Conservation (phyloP, 2,888 invertebrate genomes). For the Terebella lapidaria region DNA sequence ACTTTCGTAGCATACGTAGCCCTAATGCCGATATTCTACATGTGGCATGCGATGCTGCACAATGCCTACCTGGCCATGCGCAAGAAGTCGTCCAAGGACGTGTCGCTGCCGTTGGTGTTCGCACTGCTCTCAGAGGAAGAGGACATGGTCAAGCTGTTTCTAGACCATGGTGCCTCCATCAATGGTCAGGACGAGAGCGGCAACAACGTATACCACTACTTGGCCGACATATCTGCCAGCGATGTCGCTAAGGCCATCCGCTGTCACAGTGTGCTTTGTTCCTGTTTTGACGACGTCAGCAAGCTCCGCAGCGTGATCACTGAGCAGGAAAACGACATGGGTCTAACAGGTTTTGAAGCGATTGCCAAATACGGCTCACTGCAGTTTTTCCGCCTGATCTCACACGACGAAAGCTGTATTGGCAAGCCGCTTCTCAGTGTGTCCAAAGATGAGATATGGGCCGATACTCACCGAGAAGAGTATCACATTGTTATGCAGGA, state of each 20-base stretch:
- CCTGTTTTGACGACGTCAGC: not conserved
- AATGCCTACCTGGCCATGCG: not conserved
- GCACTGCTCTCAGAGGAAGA: not conserved
- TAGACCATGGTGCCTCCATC: not conserved
- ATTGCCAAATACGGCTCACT: not conserved
- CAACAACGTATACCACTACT: not conserved
- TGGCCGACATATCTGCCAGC: not conserved
- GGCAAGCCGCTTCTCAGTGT: not conserved
- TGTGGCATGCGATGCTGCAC: not conserved
- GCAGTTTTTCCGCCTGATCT: not conserved
- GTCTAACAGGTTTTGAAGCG: not conserved
- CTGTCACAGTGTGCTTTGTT: not conserved
- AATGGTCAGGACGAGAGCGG: not conserved
- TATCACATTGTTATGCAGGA: not conserved
- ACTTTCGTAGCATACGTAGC: not conserved
- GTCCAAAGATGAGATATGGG: not conserved
- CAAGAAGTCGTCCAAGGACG: not conserved
- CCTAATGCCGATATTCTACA: not conserved
- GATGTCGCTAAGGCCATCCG: not conserved
- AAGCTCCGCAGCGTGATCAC: not conserved
- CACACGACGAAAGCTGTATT: not conserved
- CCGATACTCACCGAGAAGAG: not conserved
- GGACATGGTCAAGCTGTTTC: not conserved
- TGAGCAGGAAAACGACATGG: slow-evolving; percentile 1
- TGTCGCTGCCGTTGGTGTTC: not conserved